A percentile compares a stretch with the other conserved stretches of the same genome.
Evolutionary conservation across 2,888 invertebrate species (phyloP).

Genomic region (Magallana nippona): DNA sequence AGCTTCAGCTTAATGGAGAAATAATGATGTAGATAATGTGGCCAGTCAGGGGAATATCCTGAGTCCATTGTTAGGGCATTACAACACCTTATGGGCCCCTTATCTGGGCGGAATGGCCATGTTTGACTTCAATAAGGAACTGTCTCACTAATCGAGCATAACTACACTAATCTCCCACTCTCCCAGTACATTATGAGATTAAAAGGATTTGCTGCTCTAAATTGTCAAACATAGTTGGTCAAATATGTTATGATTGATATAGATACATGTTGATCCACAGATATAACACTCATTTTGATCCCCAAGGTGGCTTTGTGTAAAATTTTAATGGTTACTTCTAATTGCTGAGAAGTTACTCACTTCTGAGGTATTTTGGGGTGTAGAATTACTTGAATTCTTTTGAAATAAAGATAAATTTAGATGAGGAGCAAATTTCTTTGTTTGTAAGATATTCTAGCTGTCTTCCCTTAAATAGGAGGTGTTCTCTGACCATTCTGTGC

Average conservation of each 20-base stretch:
- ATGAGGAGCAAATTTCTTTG: too few relatives aligned
- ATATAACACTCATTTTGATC: not conserved
- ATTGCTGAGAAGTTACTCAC: not conserved
- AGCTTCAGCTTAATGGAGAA: conserved; percentile 20
- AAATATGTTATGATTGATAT: conserved; percentile 30
- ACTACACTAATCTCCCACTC: not conserved
- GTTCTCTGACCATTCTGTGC: too few relatives aligned
- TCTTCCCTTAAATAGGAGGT: too few relatives aligned
- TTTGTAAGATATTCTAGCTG: too few relatives aligned
- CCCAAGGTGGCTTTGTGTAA: not conserved
- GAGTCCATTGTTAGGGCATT: conserved; percentile 29
- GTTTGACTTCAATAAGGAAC: conserved; percentile 22
- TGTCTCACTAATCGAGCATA: not conserved
- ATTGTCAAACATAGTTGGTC: conserved; percentile 35
- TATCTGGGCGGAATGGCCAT: conserved; percentile 18
- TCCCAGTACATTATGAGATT: conserved; percentile 21
- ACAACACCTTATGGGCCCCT: conserved; percentile 24
- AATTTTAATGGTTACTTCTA: not conserved
- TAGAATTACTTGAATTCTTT: too few relatives aligned
- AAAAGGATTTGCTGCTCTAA: conserved; percentile 3
- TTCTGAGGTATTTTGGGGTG: not conserved
- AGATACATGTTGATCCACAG: conserved; percentile 11
- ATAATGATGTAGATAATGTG: conserved; percentile 35
- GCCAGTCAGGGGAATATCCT: conserved; percentile 14
- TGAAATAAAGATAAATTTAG: too few relatives aligned